Conservation (phyloP, 1,140 invertebrate species). For the Ceratina calcarata region DNA sequence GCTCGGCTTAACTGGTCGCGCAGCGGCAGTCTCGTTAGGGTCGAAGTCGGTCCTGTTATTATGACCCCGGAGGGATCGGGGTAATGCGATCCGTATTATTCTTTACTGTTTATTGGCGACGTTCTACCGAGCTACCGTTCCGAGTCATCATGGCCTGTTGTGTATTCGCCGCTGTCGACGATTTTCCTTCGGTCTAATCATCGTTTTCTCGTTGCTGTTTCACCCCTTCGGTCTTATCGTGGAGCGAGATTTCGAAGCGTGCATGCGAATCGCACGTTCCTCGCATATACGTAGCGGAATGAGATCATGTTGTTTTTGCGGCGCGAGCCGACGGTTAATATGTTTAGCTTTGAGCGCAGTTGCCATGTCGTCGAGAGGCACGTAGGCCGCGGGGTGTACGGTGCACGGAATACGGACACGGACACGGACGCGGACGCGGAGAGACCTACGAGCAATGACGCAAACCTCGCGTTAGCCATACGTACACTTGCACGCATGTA, state of each 20-base stretch:
- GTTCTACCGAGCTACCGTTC: slow-evolving; percentile 8
- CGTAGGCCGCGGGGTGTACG: slow-evolving; percentile 60
- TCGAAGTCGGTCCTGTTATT: slow-evolving; percentile 45
- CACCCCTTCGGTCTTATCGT: slow-evolving; percentile 50
- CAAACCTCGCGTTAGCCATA: slow-evolving; percentile 58
- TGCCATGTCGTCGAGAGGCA: slow-evolving; percentile 72
- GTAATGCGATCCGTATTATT: slow-evolving; percentile 48
- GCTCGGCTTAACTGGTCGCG: slow-evolving; percentile 19
- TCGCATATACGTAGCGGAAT: slow-evolving; percentile 75
- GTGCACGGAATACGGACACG: no score
- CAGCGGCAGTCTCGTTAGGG: slow-evolving; percentile 45
- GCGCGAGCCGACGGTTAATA: slow-evolving; percentile 80
- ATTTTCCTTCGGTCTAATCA: slow-evolving; percentile 15
- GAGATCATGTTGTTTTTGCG: slow-evolving; percentile 81
- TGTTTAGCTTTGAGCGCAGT: slow-evolving; percentile 78
- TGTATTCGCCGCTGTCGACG: not conserved
- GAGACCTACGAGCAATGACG: slow-evolving; percentile 68
- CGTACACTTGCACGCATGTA: no score
- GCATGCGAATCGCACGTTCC: slow-evolving; percentile 63
- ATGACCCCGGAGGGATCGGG: not conserved
- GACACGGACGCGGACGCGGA: slow-evolving; percentile 36
- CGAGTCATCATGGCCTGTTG: not conserved
- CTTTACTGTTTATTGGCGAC: slow-evolving; percentile 17
- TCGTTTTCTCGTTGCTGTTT: not conserved
- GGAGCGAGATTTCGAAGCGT: slow-evolving; percentile 67